Base-by-base conservation (phyloP, 2,113 vertebrate genomes). In the Oostethus manadensis region DNA sequence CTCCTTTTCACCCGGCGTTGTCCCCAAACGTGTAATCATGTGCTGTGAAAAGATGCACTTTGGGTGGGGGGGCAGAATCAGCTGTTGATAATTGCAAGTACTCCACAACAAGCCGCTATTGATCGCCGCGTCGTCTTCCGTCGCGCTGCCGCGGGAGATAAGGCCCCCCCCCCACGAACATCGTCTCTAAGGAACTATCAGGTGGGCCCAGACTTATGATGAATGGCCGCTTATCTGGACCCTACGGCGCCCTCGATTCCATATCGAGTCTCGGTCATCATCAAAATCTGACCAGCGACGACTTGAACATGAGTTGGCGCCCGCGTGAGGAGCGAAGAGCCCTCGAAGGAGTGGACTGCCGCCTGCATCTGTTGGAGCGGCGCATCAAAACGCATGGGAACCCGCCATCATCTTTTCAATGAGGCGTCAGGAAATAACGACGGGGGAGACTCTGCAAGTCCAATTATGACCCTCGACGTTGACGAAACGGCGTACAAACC, bases 121-220 rank as follows among this genome's bases (percentile, higher is more conserved):
- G 95, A 97, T 95, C 90, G 85, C 84, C 87, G 87, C 91, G 93
- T 93, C 92, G 91, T 88, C 89, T 89, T 26, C 22, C 9, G 90
- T 92, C 94, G 93, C 94, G 91, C 94, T 97, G 94, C 93, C 90
- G 87, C 87, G 86, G 88, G 93, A 95, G 95, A 98, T 98, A 97
- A 98, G 95, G 91, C 93, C 86, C 89, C 91, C 57, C 26, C 92
- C 91, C 91, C 88, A 89, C 91, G 93, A 94, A 94, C 94, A 96
- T 96, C 90, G 95, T 97, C 94, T 95, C 94, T 92, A 93, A 93
- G 92, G 92, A 96, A 93, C 94, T 95, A 93, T 95, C 93, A 93
- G 92, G 92, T 94, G 92, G 89, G 92, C 90, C 92, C 93, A 94
- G 92, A 94, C 94, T 94, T 96, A 94, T 97, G 94, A 98, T 97